phyloP scores from a whole-genome alignment of 2,113 vertebrate species.

The Riparia riparia region DNA sequence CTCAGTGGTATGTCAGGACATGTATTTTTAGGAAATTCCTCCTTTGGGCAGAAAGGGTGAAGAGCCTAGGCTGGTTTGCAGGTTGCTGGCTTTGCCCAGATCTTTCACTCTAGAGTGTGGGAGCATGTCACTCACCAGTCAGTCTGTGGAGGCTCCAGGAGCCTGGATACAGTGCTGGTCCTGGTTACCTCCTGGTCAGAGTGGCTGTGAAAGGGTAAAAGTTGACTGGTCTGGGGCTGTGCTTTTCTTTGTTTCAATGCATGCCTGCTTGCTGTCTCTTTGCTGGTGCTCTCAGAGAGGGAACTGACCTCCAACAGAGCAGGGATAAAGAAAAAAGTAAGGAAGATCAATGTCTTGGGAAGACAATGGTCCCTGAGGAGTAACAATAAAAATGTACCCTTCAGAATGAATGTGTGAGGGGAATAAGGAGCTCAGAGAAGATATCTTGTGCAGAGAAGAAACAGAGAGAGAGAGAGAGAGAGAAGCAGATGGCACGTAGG shows the following conservation, averaged over 20 bases:
- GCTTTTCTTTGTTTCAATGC: background rate
- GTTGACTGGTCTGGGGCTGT: background rate
- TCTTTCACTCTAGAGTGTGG: background rate
- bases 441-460: background rate
- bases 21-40: constrained; percentile 69
- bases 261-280: background rate
- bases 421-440: background rate
- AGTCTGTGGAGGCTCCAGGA: background rate
- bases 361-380: background rate
- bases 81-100: constrained; percentile 33
- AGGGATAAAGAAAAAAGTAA: background rate
- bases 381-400: background rate
- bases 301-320: background rate
- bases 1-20: constrained; percentile 59
- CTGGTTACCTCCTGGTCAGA: background rate
- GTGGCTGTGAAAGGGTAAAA: background rate
- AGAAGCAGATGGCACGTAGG: background rate
- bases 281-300: background rate
- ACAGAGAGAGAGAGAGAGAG: background rate
- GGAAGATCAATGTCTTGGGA: constrained; percentile 4
- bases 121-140: background rate
- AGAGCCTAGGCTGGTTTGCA: constrained; percentile 17
- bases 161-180: background rate
- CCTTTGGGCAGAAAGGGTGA: constrained; percentile 58
- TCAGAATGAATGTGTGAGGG: background rate